Evolutionary conservation across 2,888 invertebrate species (phyloP).

Genomic region (Xylophagus ater): DNA sequence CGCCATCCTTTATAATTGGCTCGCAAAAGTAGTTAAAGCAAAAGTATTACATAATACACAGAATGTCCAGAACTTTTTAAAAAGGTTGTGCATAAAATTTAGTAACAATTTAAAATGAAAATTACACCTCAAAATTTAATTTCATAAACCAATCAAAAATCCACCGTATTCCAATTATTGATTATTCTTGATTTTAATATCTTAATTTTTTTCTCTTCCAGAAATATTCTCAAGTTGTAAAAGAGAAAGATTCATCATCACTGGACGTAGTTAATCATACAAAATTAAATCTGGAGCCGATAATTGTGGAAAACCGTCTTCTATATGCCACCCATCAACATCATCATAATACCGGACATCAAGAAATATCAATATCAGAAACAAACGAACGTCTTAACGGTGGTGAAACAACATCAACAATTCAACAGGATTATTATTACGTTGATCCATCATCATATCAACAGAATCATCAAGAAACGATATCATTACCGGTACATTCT

Average conservation of each 20-base stretch:
- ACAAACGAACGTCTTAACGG: constrained; percentile 1
- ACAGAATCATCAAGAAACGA: constrained; percentile 2
- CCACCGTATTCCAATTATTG: constrained; percentile 1
- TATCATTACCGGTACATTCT: constrained; percentile 4
- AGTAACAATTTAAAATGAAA: no score
- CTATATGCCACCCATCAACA: constrained; percentile 15
- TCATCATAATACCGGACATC: neutral
- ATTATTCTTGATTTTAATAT: neutral
- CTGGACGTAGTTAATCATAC: constrained; percentile 5
- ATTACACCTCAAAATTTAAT: no score
- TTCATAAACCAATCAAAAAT: no score
- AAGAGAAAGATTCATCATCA: constrained; percentile 9
- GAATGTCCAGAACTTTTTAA: no score
- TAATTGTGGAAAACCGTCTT: constrained; percentile 15
- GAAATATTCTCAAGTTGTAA: constrained; percentile 15
- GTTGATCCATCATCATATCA: constrained; percentile 9
- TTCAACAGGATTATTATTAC: constrained; percentile 9
- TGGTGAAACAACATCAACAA: constrained; percentile 2
- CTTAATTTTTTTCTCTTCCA: constrained; percentile 5
- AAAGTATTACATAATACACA: no score
- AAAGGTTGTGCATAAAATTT: no score
- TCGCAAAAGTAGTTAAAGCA: no score
- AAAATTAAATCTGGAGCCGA: constrained; percentile 18
- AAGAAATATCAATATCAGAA: neutral
- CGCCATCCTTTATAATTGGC: no score